A percentile compares a stretch with the other conserved stretches of the same genome.
phyloP scores from a whole-genome alignment of 1,140 invertebrate genomes.

The Cotesia glomerata region DNA sequence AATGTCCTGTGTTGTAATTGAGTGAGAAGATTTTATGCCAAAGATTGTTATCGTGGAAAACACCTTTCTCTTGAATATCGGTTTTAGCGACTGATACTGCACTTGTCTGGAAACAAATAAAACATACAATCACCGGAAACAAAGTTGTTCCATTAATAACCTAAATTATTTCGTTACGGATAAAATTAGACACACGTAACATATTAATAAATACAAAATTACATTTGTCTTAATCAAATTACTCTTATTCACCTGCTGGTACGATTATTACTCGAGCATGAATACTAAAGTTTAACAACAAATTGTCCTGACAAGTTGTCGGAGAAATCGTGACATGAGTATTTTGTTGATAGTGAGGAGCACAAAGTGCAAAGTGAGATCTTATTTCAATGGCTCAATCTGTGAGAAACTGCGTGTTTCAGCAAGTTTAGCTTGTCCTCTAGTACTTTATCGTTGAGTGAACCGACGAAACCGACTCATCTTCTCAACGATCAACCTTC shows the following conservation, averaged over 20 bases:
- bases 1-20: constrained; percentile 34
- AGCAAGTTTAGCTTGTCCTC: too few species aligned
- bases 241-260: neutral
- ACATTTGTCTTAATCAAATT: constrained; percentile 15
- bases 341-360: neutral
- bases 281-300: too few species aligned
- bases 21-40: constrained; percentile 32
- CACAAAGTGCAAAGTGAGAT: neutral
- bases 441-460: too few species aligned
- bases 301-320: too few species aligned
- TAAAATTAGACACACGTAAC: neutral
- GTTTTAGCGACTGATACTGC: too few species aligned
- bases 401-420: neutral
- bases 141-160: neutral
- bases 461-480: too few species aligned
- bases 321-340: too few species aligned
- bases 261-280: too few species aligned
- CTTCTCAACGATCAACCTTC: too few species aligned
- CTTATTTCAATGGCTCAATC: neutral
- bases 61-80: constrained; percentile 16
- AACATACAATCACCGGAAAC: neutral
- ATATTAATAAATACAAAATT: neutral
- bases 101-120: neutral
- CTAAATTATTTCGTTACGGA: too few species aligned
- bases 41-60: constrained; percentile 7